Conservation (phyloP, 1,140 invertebrate genomes). For the Liolophura sinensis region DNA sequence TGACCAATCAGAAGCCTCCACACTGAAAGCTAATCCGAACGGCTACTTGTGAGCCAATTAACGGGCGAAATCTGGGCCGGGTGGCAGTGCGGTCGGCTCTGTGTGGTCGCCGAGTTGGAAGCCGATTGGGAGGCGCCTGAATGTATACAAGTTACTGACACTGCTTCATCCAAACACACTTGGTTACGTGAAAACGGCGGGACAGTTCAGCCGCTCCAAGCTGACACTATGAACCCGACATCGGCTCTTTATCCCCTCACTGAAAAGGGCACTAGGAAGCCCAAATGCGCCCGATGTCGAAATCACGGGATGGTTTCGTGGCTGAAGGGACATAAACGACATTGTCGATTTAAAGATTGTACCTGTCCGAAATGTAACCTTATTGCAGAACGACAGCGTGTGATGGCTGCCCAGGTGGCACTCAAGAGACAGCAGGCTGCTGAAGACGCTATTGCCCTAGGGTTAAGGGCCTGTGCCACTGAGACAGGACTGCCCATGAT, state of each 20-base stretch:
- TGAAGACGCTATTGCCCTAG: conserved; percentile 93
- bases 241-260: conserved; percentile 53
- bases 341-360: conserved; percentile 81
- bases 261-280: conserved; percentile 58
- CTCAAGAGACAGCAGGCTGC: conserved; percentile 95
- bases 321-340: conserved; percentile 88
- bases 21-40: too few relatives aligned
- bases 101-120: too few relatives aligned
- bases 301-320: conserved; percentile 84
- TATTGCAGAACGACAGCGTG: conserved; percentile 65
- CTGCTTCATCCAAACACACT: too few relatives aligned
- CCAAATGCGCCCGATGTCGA: conserved; percentile 67
- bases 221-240: conserved; percentile 37
- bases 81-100: too few relatives aligned
- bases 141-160: too few relatives aligned
- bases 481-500: conserved; percentile 79
- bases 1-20: too few relatives aligned
- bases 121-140: too few relatives aligned
- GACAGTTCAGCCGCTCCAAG: too few relatives aligned
- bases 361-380: conserved; percentile 80
- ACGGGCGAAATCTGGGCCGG: too few relatives aligned
- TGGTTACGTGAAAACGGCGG: too few relatives aligned
- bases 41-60: too few relatives aligned
- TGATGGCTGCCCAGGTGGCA: conserved; percentile 77
- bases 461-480: conserved; percentile 86